phyloP scores from a whole-genome alignment of 2,797 vertebrate species.

The Esox masquinongy region DNA sequence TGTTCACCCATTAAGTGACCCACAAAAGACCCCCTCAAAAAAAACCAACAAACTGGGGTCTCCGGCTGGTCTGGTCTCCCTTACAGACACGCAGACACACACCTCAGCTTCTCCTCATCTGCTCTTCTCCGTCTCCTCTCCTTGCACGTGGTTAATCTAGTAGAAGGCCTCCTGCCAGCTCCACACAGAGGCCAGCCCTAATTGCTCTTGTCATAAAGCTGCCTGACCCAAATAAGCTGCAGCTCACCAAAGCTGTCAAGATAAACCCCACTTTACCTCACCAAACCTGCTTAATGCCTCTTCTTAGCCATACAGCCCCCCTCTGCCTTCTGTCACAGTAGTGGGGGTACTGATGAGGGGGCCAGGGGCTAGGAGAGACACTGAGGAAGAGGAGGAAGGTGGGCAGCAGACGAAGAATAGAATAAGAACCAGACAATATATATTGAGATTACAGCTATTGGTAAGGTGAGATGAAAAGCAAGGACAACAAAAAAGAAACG shows the following conservation, averaged over 20 bases:
- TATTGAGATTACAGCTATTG: background rate
- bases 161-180: conserved; percentile 73
- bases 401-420: background rate
- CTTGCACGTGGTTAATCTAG: conserved; percentile 69
- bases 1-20: conserved; percentile 46
- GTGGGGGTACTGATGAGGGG: background rate
- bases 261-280: conserved; percentile 84
- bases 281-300: conserved; percentile 74
- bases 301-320: conserved; percentile 61
- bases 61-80: conserved; percentile 1
- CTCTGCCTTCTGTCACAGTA: conserved; percentile 37
- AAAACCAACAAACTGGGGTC: background rate
- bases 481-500: background rate
- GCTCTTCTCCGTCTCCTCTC: background rate
- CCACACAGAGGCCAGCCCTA: conserved; percentile 70
- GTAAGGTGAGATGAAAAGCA: background rate
- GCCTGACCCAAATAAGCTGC: conserved; percentile 80
- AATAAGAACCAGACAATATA: background rate
- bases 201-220: conserved; percentile 85
- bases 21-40: conserved; percentile 13
- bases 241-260: conserved; percentile 74
- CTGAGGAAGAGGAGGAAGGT: background rate
- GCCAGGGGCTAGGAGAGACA: background rate
- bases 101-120: background rate
- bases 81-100: background rate